Conservation (phyloP, 2,888 invertebrate genomes). For the Anodontia alba region DNA sequence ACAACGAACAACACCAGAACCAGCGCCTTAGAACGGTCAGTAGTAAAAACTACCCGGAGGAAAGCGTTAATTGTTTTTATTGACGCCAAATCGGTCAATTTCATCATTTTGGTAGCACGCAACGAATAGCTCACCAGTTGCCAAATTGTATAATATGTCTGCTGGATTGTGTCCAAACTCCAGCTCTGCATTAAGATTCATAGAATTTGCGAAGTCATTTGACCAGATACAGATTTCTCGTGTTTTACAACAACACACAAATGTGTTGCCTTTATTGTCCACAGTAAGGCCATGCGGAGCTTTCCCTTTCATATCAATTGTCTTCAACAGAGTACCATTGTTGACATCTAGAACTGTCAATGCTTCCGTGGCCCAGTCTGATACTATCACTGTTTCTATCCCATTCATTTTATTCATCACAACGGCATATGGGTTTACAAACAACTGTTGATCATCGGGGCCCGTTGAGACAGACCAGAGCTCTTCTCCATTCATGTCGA, state of each 20-base stretch:
- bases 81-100: too few relatives aligned
- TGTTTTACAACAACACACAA: background rate
- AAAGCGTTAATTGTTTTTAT: too few relatives aligned
- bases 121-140: background rate
- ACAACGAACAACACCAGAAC: too few relatives aligned
- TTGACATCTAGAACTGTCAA: background rate
- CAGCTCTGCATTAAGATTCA: background rate
- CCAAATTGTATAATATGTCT: background rate
- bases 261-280: background rate
- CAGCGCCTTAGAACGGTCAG: too few relatives aligned
- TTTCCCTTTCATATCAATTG: too few relatives aligned
- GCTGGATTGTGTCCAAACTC: background rate
- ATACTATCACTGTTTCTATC: too few relatives aligned
- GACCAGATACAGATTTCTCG: background rate
- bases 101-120: too few relatives aligned
- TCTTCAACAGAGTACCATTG: too few relatives aligned
- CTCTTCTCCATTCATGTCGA: too few relatives aligned
- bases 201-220: background rate
- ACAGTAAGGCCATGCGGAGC: background rate
- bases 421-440: background rate
- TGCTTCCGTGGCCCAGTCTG: background rate
- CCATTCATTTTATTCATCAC: background rate
- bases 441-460: background rate
- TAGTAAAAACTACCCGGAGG: too few relatives aligned
- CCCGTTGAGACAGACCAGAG: background rate